Base-by-base conservation (phyloP, 2,888 invertebrate species). In the Sisyra terminalis region DNA sequence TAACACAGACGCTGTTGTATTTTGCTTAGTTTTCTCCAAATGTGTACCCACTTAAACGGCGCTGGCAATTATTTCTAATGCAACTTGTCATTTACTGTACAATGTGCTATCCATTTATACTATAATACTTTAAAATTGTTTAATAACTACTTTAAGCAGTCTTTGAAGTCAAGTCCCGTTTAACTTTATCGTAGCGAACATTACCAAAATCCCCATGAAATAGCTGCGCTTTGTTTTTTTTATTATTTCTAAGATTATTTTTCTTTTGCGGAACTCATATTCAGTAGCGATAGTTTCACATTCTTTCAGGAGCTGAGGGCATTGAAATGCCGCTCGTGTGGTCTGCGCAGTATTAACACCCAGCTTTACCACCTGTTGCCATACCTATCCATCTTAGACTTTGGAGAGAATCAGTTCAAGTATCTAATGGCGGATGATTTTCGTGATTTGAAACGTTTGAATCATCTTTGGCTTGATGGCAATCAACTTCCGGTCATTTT, bases 311-410 rank as follows among this genome's bases (percentile, higher is more conserved):
- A 78, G 52, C 64, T 87, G 46, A 71, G 71, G 55, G 64, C 73
- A 46, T 71, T 87, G 50, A 75, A 75, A 55, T 83, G 86, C 57
- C 70, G 84, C 49, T 66, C 70, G 49, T 87, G 86, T 60, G 69
- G 73, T 44, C 61, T 87, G 50, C 69, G 73, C 52, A 73, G 78
- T 58, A 73, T 86, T 52, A 85, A 86, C 64, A 75, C 80, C 8
- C 79, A 82, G 57, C 72, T 86, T 52, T 85, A 84, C 63, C 78
- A 82, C 57, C 69, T 83, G 52, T 70, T 81, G 53, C 72, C 80
- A 47, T 74, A 75, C 55, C 66, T 86, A 47, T 72, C 73, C 50
- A 76, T 79, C 56, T 62, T 86, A 51, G 85, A 86, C 62, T 64
- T 86, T 52, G 82, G 84, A 34, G 71, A 80, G 56, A 86, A 86